phyloP scores from a whole-genome alignment of 2,797 vertebrate genomes.

The Adelosebastes latens region DNA sequence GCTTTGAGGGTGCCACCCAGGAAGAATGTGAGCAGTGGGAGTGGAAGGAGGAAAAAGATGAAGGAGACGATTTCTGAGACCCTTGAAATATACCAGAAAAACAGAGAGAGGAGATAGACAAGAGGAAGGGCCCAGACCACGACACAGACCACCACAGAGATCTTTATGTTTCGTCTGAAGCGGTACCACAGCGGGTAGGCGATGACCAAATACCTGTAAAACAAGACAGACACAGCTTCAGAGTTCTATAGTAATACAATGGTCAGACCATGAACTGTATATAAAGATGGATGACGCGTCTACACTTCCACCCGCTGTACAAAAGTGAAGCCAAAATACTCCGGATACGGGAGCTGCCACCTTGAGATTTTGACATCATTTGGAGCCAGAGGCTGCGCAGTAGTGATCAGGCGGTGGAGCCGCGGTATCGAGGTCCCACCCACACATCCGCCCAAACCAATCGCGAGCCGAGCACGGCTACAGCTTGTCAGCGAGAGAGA shows the following conservation, averaged over 20 bases:
- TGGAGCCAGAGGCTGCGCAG: too few relatives aligned
- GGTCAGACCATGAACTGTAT: too few relatives aligned
- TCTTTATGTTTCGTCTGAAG: not conserved
- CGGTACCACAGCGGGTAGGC: constrained; percentile 24
- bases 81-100: not conserved
- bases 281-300: too few relatives aligned
- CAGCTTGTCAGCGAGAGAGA: too few relatives aligned
- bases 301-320: too few relatives aligned
- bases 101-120: fast-evolving
- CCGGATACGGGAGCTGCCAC: too few relatives aligned
- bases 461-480: too few relatives aligned
- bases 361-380: too few relatives aligned
- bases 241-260: not conserved
- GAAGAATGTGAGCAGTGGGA: constrained; percentile 26
- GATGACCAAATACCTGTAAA: constrained; percentile 20
- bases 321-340: too few relatives aligned
- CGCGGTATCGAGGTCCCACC: too few relatives aligned
- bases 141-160: not conserved
- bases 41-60: not conserved
- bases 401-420: too few relatives aligned
- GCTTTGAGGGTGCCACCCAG: constrained; percentile 15
- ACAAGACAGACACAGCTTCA: not conserved
- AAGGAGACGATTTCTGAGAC: fast-evolving
- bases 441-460: too few relatives aligned
- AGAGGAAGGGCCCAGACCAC: not conserved